Conservation (phyloP, 30 jellyfish, hydroid and myxozoan species). For the Turritopsis dohrnii region DNA sequence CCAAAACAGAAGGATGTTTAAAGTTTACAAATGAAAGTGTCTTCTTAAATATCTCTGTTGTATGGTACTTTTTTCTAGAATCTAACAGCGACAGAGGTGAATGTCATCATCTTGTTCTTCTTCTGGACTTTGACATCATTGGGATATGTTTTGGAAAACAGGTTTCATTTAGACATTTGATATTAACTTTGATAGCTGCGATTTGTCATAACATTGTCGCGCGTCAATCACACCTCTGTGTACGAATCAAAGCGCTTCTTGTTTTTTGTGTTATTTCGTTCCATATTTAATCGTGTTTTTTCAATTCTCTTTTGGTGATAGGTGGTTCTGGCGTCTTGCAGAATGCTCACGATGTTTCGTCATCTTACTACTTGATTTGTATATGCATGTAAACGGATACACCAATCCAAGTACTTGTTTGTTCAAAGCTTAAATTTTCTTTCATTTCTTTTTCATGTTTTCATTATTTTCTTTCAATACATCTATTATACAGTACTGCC, state of each 20-base stretch:
- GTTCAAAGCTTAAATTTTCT: not conserved
- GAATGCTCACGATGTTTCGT: not conserved
- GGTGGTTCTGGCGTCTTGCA: not conserved
- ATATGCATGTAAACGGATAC: not conserved
- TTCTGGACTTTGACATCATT: conserved; percentile 1
- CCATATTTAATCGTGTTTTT: not conserved
- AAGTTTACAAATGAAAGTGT: not conserved
- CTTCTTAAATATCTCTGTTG: not conserved
- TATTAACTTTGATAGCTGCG: not conserved
- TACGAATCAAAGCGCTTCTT: no score
- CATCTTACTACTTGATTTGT: not conserved
- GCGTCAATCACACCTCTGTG: no score
- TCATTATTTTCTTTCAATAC: not conserved
- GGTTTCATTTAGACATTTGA: not conserved
- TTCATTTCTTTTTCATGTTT: not conserved
- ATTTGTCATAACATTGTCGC: no score
- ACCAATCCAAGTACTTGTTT: not conserved
- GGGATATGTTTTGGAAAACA: conserved; percentile 3
- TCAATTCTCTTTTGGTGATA: not conserved
- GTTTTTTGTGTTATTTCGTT: no score
- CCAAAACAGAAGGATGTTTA: no score
- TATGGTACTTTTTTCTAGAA: not conserved
- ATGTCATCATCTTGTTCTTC: not conserved
- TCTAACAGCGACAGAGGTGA: not conserved
- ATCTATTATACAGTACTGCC: no score